Percentiles rank a stretch among this genome's conserved stretches.
These are phyloP conservation scores for Pipra filicauda DNA, from an alignment of 2,113 vertebrate species.

Conservation along the genomic window DNA sequence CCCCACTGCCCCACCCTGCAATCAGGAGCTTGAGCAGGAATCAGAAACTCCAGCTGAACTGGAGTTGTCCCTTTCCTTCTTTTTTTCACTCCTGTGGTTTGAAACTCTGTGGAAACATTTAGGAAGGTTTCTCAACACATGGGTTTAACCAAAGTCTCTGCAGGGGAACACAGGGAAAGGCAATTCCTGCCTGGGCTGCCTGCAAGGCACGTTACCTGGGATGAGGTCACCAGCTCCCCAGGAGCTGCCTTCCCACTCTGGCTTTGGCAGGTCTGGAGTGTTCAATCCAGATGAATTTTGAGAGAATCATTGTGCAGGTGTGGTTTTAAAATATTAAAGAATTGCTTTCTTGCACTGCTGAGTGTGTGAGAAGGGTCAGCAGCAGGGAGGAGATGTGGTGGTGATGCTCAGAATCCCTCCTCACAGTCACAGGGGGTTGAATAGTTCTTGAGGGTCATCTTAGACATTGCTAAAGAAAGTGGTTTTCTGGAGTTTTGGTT, in stretches of 20 bases:
- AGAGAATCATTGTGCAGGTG: neutral
- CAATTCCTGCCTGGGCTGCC: neutral
- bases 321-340: neutral
- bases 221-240: neutral
- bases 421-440: neutral
- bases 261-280: neutral
- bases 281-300: neutral
- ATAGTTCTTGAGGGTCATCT: neutral
- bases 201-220: neutral
- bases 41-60: constrained; percentile 30
- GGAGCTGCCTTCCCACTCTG: neutral
- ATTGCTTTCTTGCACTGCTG: neutral
- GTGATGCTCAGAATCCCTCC: neutral
- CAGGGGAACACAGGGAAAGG: neutral
- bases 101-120: neutral
- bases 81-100: neutral
- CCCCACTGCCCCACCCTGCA: neutral
- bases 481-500: neutral
- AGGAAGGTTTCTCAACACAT: constrained; percentile 31
- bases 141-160: neutral
- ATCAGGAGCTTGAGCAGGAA: constrained; percentile 11
- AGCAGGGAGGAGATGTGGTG: neutral
- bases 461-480: neutral
- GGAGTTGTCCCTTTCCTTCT: neutral
- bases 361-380: neutral